Conservation (phyloP, 2,888 invertebrate genomes). For the Microctonus aethiopoides region DNA sequence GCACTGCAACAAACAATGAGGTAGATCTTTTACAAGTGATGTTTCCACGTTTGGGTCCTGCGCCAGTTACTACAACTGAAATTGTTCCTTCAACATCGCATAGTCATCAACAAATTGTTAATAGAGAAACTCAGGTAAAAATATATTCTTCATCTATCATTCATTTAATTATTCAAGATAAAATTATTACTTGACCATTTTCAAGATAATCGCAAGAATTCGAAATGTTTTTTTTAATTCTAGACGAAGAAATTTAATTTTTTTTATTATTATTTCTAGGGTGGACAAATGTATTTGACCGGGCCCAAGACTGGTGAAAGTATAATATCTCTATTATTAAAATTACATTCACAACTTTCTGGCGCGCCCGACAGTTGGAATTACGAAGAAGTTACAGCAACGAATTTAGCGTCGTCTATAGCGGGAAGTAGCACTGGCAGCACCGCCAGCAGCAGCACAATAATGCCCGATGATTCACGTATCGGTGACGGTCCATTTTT, state of each 20-base stretch:
- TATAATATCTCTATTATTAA: conserved; percentile 88
- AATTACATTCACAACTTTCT: conserved; percentile 89
- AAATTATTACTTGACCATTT: no score
- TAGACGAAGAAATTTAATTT: background rate
- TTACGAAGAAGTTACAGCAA: conserved; percentile 61
- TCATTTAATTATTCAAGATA: conserved; percentile 2
- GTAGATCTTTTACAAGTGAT: conserved; percentile 58
- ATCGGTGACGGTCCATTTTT: conserved; percentile 91
- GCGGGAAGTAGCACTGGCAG: conserved; percentile 51
- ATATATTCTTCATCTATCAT: background rate
- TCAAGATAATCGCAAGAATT: no score
- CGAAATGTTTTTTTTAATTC: no score
- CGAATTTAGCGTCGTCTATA: conserved; percentile 64
- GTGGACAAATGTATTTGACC: conserved; percentile 53
- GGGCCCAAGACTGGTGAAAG: conserved; percentile 83
- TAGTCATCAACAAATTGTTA: conserved; percentile 55
- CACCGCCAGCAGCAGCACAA: conserved; percentile 34
- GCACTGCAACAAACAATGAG: conserved; percentile 66
- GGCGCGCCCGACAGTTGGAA: conserved; percentile 84
- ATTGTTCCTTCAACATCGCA: conserved; percentile 64
- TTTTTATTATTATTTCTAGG: conserved; percentile 36
- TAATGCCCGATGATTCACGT: conserved; percentile 58
- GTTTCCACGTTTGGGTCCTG: conserved; percentile 47
- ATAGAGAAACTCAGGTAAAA: conserved; percentile 57
- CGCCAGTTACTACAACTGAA: conserved; percentile 47